Conservation (phyloP, 2,113 vertebrate species). For the Halcyon senegalensis region DNA sequence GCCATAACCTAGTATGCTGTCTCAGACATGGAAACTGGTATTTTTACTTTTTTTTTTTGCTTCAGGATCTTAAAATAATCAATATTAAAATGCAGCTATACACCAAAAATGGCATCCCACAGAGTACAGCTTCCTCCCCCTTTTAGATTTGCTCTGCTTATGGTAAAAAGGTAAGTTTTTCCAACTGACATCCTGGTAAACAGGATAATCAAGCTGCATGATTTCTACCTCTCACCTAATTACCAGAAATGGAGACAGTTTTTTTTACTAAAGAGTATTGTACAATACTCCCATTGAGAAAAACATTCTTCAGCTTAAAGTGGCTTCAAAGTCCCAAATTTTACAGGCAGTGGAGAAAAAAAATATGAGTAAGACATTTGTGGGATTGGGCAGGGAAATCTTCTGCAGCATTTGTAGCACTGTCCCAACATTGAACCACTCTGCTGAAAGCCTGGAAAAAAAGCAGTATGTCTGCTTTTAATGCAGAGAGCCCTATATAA, state of each 20-base stretch:
- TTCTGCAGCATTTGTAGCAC: neutral
- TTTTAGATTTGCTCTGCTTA: neutral
- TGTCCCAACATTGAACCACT: neutral
- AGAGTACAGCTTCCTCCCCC: neutral
- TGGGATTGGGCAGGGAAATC: neutral
- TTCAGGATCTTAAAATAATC: neutral
- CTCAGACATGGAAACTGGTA: neutral
- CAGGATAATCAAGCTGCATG: neutral
- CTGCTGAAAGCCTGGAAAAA: neutral
- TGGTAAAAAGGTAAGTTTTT: neutral
- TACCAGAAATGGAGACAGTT: neutral
- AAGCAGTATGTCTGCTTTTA: neutral
- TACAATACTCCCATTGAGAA: neutral
- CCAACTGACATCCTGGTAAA: neutral
- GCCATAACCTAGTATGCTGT: neutral
- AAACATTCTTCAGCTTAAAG: neutral
- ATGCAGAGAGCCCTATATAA: neutral
- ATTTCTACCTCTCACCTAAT: neutral
- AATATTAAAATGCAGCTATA: neutral
- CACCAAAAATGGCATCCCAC: neutral
- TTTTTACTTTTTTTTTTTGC: neutral
- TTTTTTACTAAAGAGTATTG: neutral
- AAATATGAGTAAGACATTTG: neutral
- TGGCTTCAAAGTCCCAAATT: neutral
- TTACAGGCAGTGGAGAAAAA: neutral